Base-by-base conservation (phyloP, 2,797 vertebrate species). In the Rhodeus uyekii region DNA sequence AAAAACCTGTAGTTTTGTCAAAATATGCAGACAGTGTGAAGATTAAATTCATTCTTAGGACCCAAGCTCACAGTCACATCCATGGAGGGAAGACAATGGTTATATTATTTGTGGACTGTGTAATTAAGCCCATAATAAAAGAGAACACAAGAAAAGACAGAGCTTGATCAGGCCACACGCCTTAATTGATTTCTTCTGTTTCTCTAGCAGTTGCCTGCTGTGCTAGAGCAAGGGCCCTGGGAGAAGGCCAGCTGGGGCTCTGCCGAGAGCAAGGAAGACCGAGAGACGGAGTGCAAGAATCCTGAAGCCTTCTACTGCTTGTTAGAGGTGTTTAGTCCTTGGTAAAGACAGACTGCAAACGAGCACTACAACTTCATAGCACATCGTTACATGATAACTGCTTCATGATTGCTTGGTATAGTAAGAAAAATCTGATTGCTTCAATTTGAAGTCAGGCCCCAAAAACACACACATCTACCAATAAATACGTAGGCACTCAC, bases 141-240 rank as follows among this genome's bases (percentile, higher is more conserved):
- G 84, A 58, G 39, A 76, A 46, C 63, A 58, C 83, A 86, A 84
- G 80, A 87, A 87, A 73, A 81, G 61, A 65, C 87, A 71, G 81
- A 84, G 82, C 80, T 88, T 81, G 84, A 72, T 84, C 86, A 88
- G 86, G 89, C 87, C 91, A 87, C 89, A 83, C 80, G 82, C 80
- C 63, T 80, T 90, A 91, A 92, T 89, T 90, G 89, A 92, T 92
- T 92, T 92, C 89, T 90, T 90, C 86, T 90, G 87, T 88, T 89
- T 79, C 86, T 88, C 50, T 48, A 12, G 19, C 53, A 53, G 83
- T 72, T 73, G 44, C 76, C 67, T 85, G 81, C 46, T 71, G 73
- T 38, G 55, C 68, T n/a, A 3, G 61, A 67, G 81, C 77, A 71
- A 48, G 39, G 32, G 22, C 48, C 53, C 64, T 46, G 46, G 46